These are phyloP conservation scores for Apus apus DNA, from an alignment of 2,113 vertebrate genomes.

Conservation along the genomic window DNA sequence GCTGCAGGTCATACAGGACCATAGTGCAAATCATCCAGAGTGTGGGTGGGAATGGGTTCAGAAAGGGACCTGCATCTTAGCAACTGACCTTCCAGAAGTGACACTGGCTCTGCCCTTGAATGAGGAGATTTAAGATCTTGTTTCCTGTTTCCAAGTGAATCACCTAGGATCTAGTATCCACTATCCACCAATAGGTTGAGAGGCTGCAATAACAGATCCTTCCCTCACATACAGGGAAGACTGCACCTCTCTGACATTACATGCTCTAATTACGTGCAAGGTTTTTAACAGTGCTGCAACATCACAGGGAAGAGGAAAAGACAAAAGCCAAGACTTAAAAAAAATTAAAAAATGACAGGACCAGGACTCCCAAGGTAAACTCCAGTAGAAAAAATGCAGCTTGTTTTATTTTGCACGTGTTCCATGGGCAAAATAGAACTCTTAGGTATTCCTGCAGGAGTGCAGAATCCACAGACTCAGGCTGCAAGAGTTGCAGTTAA, in stretches of 20 bases:
- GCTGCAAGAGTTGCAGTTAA: not conserved
- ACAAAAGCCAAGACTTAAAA: not conserved
- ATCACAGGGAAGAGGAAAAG: not conserved
- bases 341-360: accelerated
- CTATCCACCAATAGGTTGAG: not conserved
- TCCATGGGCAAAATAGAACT: not conserved
- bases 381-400: not conserved
- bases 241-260: not conserved
- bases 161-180: not conserved
- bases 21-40: accelerated
- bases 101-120: not conserved
- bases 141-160: not conserved
- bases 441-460: not conserved
- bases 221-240: not conserved
- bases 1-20: not conserved
- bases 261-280: not conserved
- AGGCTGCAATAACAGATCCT: not conserved
- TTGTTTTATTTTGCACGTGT: not conserved
- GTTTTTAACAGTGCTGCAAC: not conserved
- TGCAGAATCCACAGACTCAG: not conserved
- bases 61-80: not conserved
- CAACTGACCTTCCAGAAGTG: not conserved
- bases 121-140: not conserved
- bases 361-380: not conserved
- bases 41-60: not conserved